A percentile compares a stretch with the other conserved stretches of the same genome.
phyloP scores from a whole-genome alignment of 2,797 vertebrate genomes.

The Trematomus bernacchii region DNA sequence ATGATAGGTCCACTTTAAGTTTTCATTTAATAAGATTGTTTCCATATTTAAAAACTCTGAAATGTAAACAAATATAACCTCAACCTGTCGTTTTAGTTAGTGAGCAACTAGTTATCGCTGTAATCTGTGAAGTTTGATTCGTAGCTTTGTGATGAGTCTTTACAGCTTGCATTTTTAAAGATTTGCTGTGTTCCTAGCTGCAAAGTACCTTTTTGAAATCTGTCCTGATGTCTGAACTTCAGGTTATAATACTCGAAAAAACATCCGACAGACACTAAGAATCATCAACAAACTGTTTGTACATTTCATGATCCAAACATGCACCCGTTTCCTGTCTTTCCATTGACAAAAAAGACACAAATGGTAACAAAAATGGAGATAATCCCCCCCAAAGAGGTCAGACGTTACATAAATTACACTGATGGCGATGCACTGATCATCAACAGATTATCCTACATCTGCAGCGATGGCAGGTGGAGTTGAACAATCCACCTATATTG shows the following conservation, averaged over 20 bases:
- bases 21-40: no score
- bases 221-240: neutral
- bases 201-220: neutral
- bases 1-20: no score
- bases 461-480: constrained; percentile 7
- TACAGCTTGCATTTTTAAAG: neutral
- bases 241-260: neutral
- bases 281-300: neutral
- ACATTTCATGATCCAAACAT: neutral
- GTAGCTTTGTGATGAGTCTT: neutral
- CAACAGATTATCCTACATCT: constrained; percentile 45
- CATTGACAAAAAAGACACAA: constrained; percentile 13
- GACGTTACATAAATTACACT: constrained; percentile 54
- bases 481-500: neutral
- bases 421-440: constrained; percentile 43
- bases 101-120: neutral
- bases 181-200: neutral
- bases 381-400: constrained; percentile 50
- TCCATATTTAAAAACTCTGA: no score
- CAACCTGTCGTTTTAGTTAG: neutral
- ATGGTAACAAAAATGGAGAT: neutral
- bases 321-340: neutral
- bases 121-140: neutral
- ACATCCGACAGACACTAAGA: neutral
- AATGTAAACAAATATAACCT: neutral